Conservation (phyloP, 2,888 invertebrate genomes). For the Pheosia gnoma region DNA sequence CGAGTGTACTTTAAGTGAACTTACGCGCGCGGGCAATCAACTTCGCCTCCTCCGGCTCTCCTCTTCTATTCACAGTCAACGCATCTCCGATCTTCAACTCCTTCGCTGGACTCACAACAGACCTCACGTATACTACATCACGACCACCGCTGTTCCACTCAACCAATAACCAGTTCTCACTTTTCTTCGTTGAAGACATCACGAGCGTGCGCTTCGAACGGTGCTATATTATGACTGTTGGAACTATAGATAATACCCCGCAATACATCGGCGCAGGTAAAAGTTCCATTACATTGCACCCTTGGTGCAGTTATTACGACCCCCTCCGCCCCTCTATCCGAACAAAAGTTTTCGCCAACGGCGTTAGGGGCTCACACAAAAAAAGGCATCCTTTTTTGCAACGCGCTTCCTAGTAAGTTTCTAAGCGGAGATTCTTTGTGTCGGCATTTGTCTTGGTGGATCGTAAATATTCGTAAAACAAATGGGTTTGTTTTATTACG, state of each 20-base stretch:
- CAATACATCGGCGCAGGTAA: constrained; percentile 66
- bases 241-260: constrained; percentile 29
- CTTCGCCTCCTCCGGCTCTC: constrained; percentile 45
- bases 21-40: constrained; percentile 54
- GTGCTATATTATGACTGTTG: constrained; percentile 23
- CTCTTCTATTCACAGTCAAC: constrained; percentile 43
- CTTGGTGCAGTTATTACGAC: constrained; percentile 67
- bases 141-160: constrained; percentile 57
- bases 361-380: constrained; percentile 54
- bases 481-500: constrained; percentile 18
- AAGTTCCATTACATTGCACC: constrained; percentile 71
- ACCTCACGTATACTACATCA: constrained; percentile 48
- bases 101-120: constrained; percentile 40
- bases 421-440: constrained; percentile 55
- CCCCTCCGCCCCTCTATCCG: constrained; percentile 59
- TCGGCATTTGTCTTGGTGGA: constrained; percentile 35
- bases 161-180: constrained; percentile 64
- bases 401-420: constrained; percentile 68
- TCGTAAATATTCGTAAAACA: constrained; percentile 45
- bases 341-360: constrained; percentile 74
- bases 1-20: constrained; percentile 26
- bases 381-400: constrained; percentile 74
- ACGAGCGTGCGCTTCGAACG: constrained; percentile 17
- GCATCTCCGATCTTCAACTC: constrained; percentile 45
- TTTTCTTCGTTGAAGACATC: constrained; percentile 45